Conservation (phyloP, 1,140 invertebrate species). For the Drosophila sp. region DNA sequence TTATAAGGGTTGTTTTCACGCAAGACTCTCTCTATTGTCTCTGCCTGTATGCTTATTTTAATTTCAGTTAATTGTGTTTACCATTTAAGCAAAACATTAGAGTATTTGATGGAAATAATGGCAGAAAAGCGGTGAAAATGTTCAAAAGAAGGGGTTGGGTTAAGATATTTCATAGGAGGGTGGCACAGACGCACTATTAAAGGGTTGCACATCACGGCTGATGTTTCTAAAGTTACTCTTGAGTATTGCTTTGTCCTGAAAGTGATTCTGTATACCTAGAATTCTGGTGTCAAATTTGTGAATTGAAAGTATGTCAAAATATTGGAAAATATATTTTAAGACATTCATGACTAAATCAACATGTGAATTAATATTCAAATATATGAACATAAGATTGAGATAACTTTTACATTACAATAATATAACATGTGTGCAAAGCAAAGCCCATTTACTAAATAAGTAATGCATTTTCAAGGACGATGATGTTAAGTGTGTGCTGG, state of each 20-base stretch:
- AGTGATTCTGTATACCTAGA: conserved; percentile 19
- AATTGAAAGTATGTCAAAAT: neutral
- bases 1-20: conserved; percentile 65
- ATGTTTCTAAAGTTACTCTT: conserved; percentile 46
- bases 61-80: conserved; percentile 82
- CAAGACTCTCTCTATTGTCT: conserved; percentile 11
- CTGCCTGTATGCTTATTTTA: conserved; percentile 69
- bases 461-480: too few species aligned
- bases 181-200: conserved; percentile 20
- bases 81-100: conserved; percentile 69
- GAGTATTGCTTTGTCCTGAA: conserved; percentile 50
- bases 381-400: too few species aligned
- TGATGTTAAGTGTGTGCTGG: too few species aligned
- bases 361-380: too few species aligned
- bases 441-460: too few species aligned
- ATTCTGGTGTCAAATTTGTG: neutral
- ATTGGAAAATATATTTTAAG: too few species aligned
- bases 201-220: conserved; percentile 29
- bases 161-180: conserved; percentile 12
- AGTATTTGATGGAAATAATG: conserved; percentile 77
- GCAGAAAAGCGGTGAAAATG: conserved; percentile 73
- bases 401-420: too few species aligned
- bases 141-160: conserved; percentile 44
- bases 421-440: too few species aligned
- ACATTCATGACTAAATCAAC: too few species aligned